phyloP scores from a whole-genome alignment of 2,888 invertebrate species.

The Oegoconia quadripuncta region DNA sequence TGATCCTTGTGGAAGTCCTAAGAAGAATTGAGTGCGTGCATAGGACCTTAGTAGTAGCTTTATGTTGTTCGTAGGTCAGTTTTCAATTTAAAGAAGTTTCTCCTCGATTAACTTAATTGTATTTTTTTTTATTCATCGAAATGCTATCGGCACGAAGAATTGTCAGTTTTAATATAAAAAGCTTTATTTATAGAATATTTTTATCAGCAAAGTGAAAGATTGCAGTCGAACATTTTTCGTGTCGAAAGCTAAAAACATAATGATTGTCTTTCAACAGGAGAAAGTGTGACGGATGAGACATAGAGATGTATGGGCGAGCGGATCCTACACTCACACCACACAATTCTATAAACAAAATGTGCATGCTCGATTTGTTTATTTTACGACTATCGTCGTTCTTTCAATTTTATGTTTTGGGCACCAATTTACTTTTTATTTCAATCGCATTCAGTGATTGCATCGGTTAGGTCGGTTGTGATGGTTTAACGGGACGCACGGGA shows the following conservation, averaged over 20 bases:
- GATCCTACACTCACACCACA: slow-evolving; percentile 55
- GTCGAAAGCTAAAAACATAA: slow-evolving; percentile 46
- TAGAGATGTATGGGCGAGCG: slow-evolving; percentile 73
- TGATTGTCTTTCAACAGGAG: slow-evolving; percentile 61
- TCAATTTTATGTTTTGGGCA: slow-evolving; percentile 63
- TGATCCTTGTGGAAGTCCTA: slow-evolving; percentile 14
- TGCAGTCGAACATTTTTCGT: too few relatives aligned
- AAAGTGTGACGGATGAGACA: slow-evolving; percentile 59
- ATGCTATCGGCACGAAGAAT: slow-evolving; percentile 44
- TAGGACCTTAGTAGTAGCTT: slow-evolving; percentile 73
- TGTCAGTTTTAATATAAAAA: too few relatives aligned
- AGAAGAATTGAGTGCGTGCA: slow-evolving; percentile 40
- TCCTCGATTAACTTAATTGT: slow-evolving; percentile 44
- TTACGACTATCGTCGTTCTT: slow-evolving; percentile 36
- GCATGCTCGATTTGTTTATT: slow-evolving; percentile 58
- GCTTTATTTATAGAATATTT: too few relatives aligned
- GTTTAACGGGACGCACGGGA: slow-evolving; percentile 38
- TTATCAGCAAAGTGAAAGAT: too few relatives aligned
- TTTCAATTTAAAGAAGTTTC: slow-evolving; percentile 44
- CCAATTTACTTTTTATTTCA: slow-evolving; percentile 49
- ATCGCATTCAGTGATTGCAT: slow-evolving; percentile 79
- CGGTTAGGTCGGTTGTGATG: slow-evolving; percentile 47
- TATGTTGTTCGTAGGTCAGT: slow-evolving; percentile 74
- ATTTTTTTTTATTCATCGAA: slow-evolving; percentile 35
- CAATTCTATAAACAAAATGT: slow-evolving; percentile 33